Base-by-base conservation (phyloP, 2,113 vertebrate genomes). In the Osmerus eperlanus region DNA sequence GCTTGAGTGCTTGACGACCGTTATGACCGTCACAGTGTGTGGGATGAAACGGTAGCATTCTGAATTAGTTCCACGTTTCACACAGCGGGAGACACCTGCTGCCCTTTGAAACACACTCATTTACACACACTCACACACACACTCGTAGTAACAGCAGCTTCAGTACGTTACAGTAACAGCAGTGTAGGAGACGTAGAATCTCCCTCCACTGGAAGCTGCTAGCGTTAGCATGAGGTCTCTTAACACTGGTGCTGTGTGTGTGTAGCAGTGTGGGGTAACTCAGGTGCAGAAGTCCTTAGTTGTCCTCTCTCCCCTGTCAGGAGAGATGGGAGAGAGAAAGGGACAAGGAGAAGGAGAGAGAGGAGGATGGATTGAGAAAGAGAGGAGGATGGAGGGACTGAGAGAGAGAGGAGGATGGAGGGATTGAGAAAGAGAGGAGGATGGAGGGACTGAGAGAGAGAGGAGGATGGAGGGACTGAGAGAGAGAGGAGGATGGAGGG, bases 51-150 rank as follows among this genome's bases (percentile, higher is more conserved):
- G 8, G 12, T 54, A 15, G 53, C 53, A 15, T 55, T 55, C 53
- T 55, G 3, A 55, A 15, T 15, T 8, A 55, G 12, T 3, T 18
- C 3, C 53, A 18, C 11, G 16, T 15, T 55, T 18, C 53, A 13
- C 53, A 55, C 12, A 18, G 16, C 53, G 0, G 16, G 53, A 55
- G 3, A 55, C 11, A 55, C 53, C 53, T 55, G 53, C 12, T 55
- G 3, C 53, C 12, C 53, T 15, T 18, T 15, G 13, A 55, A 13
- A 51, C 64, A 19, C 64, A 41, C 32, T 18, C 64, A 51, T 36
- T 19, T 52, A 55, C 21, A 68, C 67, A 68, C 67, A 69, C 67
- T 29, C 21, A 32, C 67, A 69, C 67, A 58, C 25, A 69, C 67
- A 56, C 54, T 55, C 52, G 55, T 18, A 55, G 11, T 15, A 13